Percentiles rank a stretch among this genome's conserved stretches.
These are phyloP conservation scores for Xiphophorus couchianus DNA, from an alignment of 2,113 vertebrate genomes.

Conservation along the genomic window DNA sequence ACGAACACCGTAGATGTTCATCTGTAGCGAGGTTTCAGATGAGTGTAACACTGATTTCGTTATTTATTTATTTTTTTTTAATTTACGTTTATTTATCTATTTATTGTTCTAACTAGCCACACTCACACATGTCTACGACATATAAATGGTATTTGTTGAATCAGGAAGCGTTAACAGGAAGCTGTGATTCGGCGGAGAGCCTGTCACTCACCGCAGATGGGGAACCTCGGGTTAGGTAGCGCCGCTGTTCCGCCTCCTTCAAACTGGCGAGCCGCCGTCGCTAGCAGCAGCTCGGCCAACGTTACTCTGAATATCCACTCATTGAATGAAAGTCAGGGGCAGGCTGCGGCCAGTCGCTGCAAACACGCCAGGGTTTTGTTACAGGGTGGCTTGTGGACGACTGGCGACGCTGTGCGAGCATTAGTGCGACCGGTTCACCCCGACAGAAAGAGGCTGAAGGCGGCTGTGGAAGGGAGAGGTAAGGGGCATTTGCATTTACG, in stretches of 20 bases:
- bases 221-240: conserved; percentile 46
- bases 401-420: background rate
- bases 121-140: background rate
- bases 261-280: conserved; percentile 18
- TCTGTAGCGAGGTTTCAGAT: background rate
- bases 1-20: background rate
- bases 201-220: conserved; percentile 34
- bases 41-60: background rate
- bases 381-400: background rate
- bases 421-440: conserved; percentile 1
- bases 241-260: conserved; percentile 35
- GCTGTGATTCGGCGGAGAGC: conserved; percentile 19
- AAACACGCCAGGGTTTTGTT: conserved; percentile 8
- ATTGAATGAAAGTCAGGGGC: conserved; percentile 74
- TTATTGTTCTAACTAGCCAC: background rate
- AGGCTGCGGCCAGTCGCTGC: conserved; percentile 34
- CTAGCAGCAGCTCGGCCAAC: conserved; percentile 9
- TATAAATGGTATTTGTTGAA: background rate
- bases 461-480: conserved; percentile 51
- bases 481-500: conserved; percentile 38
- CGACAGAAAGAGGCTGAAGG: conserved; percentile 7
- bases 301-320: conserved; percentile 48
- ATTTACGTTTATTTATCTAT: background rate
- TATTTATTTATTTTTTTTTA: no score
- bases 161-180: background rate